Evolutionary conservation across 2,113 vertebrate species (phyloP).

Genomic region (rat (Rattus norvegicus)): DNA sequence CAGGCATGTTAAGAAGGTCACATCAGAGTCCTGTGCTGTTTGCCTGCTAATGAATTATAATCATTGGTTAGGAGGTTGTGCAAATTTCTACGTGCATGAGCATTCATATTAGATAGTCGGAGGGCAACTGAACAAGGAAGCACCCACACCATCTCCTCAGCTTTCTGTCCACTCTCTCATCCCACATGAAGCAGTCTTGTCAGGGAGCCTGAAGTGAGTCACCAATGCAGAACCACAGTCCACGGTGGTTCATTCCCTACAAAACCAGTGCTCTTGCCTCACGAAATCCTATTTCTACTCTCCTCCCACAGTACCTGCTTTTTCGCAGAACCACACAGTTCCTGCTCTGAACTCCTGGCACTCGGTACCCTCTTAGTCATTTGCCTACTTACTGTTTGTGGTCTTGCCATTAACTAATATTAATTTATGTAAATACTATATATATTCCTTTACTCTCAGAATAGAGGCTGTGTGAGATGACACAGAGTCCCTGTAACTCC

Average conservation of each 20-base stretch:
- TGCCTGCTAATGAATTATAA: neutral
- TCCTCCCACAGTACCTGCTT: too few relatives aligned
- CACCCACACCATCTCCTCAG: neutral
- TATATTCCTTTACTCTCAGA: neutral
- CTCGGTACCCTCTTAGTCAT: neutral
- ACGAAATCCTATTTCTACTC: neutral
- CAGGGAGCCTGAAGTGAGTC: neutral
- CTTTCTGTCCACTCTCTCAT: neutral
- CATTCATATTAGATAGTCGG: neutral
- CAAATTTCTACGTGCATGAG: neutral
- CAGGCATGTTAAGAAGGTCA: neutral
- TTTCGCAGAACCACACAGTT: neutral
- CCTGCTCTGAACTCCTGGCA: neutral
- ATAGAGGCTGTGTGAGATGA: neutral
- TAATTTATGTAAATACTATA: neutral
- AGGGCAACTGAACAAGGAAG: neutral
- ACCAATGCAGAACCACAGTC: neutral
- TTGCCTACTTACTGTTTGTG: neutral
- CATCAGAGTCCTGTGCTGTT: neutral
- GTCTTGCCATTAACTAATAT: neutral
- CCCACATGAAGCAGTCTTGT: neutral
- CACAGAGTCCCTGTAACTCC: neutral
- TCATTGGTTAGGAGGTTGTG: conserved; percentile 6
- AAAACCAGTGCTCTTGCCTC: neutral
- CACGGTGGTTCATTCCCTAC: neutral